These are phyloP conservation scores for Metopia argyrocephala DNA, from an alignment of 2,888 invertebrate species.

Conservation along the genomic window DNA sequence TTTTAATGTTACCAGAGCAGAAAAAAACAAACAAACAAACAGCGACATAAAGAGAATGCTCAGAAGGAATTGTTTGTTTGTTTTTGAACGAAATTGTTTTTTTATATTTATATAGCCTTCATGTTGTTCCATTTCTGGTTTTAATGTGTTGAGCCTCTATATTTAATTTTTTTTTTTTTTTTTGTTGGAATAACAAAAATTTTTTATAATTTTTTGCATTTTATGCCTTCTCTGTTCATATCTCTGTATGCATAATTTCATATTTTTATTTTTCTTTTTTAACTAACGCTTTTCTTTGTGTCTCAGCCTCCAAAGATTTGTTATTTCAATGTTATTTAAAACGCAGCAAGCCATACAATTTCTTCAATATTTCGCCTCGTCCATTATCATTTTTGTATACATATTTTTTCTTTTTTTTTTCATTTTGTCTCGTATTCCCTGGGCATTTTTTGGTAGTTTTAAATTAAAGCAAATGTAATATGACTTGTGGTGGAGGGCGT, in stretches of 20 bases:
- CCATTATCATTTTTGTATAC: not conserved
- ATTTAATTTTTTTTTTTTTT: conserved; percentile 9
- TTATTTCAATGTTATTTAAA: conserved; percentile 54
- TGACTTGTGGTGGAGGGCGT: conserved; percentile 37
- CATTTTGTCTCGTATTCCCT: no score
- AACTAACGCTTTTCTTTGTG: conserved; percentile 12
- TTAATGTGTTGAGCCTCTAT: conserved; percentile 28
- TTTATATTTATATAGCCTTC: not conserved
- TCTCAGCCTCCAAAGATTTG: conserved; percentile 37
- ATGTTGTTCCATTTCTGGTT: conserved; percentile 33
- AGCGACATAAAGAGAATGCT: conserved; percentile 30
- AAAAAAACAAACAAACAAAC: not conserved
- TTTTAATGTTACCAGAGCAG: not conserved
- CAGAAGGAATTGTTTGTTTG: conserved; percentile 41
- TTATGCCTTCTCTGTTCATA: conserved; percentile 14
- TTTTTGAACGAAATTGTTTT: conserved; percentile 23
- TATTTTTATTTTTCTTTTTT: not conserved
- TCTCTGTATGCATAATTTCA: conserved; percentile 37
- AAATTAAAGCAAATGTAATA: conserved; percentile 24
- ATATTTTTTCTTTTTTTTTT: not conserved
- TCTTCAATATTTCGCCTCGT: not conserved
- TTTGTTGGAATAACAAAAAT: not conserved
- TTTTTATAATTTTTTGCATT: no score
- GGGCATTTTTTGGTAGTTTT: no score
- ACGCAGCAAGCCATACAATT: conserved; percentile 7